Evolutionary conservation across 1,140 invertebrate genomes (phyloP).

Genomic region (Gryllus bimaculatus): DNA sequence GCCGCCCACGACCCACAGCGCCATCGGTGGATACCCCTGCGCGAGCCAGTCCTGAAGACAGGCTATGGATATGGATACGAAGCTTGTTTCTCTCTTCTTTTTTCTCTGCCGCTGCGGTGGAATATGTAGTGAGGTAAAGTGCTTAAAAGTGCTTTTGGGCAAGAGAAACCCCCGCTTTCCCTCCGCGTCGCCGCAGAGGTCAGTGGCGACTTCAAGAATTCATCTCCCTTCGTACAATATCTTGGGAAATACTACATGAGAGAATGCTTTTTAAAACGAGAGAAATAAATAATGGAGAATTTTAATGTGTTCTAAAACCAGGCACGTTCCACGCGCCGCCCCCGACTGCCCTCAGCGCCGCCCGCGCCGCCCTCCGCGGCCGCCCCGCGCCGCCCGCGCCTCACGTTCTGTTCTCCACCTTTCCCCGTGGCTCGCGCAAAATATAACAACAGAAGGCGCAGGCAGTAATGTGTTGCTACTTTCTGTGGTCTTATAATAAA

Average conservation of each 20-base stretch:
- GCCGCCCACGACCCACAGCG: too few species aligned
- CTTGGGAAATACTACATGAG: conserved; percentile 23
- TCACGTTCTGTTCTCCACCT: not conserved
- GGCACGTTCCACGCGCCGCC: not conserved
- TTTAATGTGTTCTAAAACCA: conserved; percentile 17
- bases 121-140: conserved; percentile 22
- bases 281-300: conserved; percentile 21
- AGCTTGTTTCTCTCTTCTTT: not conserved
- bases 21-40: not conserved
- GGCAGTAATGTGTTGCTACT: not conserved
- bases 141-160: conserved; percentile 15
- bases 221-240: conserved; percentile 15
- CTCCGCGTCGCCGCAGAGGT: not conserved
- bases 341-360: not conserved
- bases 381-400: too few species aligned
- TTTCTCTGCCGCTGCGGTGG: conserved; percentile 6
- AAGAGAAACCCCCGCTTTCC: not conserved
- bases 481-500: not conserved
- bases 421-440: not conserved
- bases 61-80: not conserved
- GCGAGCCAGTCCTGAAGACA: not conserved
- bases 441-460: not conserved
- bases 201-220: conserved; percentile 3
- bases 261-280: conserved; percentile 27
- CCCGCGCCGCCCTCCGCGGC: too few species aligned